Evolutionary conservation across 2,113 vertebrate species (phyloP), one percentile per base, ranked within the genome.

Genomic region (Colistium nudipinnis): DNA sequence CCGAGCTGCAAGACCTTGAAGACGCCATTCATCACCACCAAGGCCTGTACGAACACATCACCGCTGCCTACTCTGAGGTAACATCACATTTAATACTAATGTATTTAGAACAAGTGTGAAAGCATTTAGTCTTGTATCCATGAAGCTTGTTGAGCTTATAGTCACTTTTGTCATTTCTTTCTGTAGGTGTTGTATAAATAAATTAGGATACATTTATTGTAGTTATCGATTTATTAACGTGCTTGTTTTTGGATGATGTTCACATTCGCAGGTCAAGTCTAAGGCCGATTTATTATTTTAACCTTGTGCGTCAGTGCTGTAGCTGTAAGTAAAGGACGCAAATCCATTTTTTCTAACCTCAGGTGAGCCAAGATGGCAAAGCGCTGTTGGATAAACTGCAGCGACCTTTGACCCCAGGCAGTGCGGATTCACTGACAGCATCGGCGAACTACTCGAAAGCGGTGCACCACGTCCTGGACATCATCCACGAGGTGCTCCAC

Each of bases 321-420:
- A 13, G 38, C 27, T 28, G n/a, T 22, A 14, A 54, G 6, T 41
- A 3, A 51, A 61, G 6, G 4, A 19, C 16, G 20, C 12, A 11
- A 25, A n/a, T n/a, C 8, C 8, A 12, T 13, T 62, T 38, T 43
- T 72, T 45, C 24, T 36, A 17, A n/a, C 39, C 10, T 27, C 86
- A 99, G 98, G 96, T 99, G 68, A 99, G 98, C 85, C 97, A 99
- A 85, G 98, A 99, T 13, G 98, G 98, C 60, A 99, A 99, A 92
- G 96, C 96, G 0, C 91, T 99, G 48, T 89, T 99, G 51, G 98
- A 99, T 88, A 99, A 99, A 87, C 94, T 99, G 56, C 98, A 99
- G 85, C 92, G 97, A 68, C 98, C 98, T 54, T 79, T 99, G 91
- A 98, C 97, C 36, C 98, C 98, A 0, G 96, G 97, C 79, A 94